These are phyloP conservation scores for Chaenodraco wilsoni DNA, from an alignment of 2,797 vertebrate genomes.

Conservation along the genomic window DNA sequence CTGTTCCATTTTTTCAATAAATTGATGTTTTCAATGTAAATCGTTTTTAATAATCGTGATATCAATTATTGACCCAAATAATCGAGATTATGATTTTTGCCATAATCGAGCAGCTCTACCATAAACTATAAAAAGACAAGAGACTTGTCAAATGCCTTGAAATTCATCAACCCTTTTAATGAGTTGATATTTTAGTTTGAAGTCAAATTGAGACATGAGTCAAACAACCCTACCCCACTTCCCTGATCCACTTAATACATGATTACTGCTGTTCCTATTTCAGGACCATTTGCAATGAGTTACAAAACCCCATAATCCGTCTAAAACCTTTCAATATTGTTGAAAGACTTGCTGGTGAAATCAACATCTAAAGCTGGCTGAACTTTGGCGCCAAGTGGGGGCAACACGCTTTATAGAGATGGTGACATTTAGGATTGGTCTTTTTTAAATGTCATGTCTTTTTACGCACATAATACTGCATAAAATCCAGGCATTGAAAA, in stretches of 20 bases:
- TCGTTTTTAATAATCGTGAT: too few relatives aligned
- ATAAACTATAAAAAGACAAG: background rate
- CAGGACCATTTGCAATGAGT: background rate
- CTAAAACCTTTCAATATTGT: background rate
- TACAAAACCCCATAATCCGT: background rate
- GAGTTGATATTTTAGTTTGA: slow-evolving; percentile 6
- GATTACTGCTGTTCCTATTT: slow-evolving; percentile 2
- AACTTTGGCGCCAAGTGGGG: background rate
- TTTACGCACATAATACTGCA: too few relatives aligned
- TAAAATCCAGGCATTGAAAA: too few relatives aligned
- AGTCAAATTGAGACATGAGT: background rate
- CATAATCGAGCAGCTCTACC: too few relatives aligned
- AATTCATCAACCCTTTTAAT: slow-evolving; percentile 6
- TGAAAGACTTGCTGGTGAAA: slow-evolving; percentile 7
- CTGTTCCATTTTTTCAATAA: too few relatives aligned
- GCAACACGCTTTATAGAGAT: slow-evolving; percentile 1
- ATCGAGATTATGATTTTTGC: too few relatives aligned
- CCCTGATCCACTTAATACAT: background rate
- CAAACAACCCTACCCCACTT: background rate
- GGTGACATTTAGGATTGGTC: slow-evolving; percentile 15
- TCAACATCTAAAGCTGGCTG: background rate
- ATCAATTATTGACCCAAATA: too few relatives aligned
- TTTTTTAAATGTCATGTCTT: background rate
- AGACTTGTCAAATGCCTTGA: background rate
- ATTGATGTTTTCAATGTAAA: too few relatives aligned